phyloP scores from a whole-genome alignment of 2,113 vertebrate genomes.

The Gallinago undulata region DNA sequence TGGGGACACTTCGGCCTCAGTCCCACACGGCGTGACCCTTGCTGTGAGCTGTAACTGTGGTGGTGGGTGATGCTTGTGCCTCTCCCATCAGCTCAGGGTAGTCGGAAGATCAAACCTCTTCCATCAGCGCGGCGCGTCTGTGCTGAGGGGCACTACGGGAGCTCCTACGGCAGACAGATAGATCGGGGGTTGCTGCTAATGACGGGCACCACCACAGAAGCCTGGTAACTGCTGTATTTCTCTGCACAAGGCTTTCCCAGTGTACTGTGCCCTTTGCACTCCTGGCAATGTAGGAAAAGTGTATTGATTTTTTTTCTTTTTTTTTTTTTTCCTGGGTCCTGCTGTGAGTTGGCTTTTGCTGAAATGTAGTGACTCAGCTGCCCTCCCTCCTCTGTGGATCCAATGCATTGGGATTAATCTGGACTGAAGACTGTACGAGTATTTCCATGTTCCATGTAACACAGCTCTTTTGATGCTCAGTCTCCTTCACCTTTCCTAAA shows the following conservation, averaged over 20 bases:
- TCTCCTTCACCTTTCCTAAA: neutral
- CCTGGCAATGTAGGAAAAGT: constrained; percentile 30
- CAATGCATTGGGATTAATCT: neutral
- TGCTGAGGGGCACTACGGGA: neutral
- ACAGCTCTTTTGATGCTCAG: neutral
- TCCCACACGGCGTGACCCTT: neutral
- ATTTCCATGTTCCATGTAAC: neutral
- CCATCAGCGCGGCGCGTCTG: neutral
- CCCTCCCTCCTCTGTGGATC: neutral
- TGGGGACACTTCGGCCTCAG: neutral
- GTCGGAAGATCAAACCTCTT: neutral
- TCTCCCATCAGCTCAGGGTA: neutral
- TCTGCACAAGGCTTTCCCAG: neutral
- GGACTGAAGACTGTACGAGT: neutral
- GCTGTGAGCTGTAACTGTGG: constrained; percentile 6
- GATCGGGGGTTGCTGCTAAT: neutral
- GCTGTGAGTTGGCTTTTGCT: constrained; percentile 33
- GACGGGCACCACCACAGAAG: neutral
- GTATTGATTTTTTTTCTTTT: constrained; percentile 52
- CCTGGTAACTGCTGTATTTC: neutral
- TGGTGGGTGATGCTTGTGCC: neutral
- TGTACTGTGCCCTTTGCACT: neutral
- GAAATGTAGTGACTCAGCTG: constrained; percentile 37
- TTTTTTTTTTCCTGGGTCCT: neutral
- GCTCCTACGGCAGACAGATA: neutral